Base-by-base conservation (phyloP, 2,888 invertebrate species). In the Charanyca ferruginea region DNA sequence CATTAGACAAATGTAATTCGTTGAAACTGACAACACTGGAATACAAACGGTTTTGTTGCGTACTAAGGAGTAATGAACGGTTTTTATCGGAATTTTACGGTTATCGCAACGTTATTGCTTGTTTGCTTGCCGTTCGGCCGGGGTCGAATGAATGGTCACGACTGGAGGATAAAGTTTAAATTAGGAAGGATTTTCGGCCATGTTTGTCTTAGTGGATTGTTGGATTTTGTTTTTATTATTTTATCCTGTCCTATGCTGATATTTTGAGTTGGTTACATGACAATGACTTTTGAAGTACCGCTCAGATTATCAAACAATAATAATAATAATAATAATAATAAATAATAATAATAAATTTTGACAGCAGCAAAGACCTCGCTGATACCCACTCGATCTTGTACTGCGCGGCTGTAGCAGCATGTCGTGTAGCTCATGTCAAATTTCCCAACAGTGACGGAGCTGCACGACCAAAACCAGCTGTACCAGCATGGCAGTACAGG, bases 21-120 rank as follows among this genome's bases (percentile, higher is more conserved):
- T 54, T 67, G 66, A 74, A 57, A 59, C 66, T 60, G 32, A 44
- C 63, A 76, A 64, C 60, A 64, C 42, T 63, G 60, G 59, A 62
- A 82, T 67, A 76, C 67, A 81, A 78, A 79, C 57, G 55, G 61
- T 62, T 76, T 73, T 66, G 70, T 82, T 77, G 66, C 25, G 54
- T 67, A 71, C 61, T 76, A 73, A 80, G 74, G 58, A 72, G 72
- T 81, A 75, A 70, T 78, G 77, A 79, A 69, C 62, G 66, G 48
- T 69, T 76, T 74, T 83, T 80, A 79, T 83, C 76, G 70, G 44
- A 67, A 69, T 71, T 79, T 80, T 79, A 79, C 75, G 78, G 68
- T 80, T 82, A 80, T 78, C 61, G 55, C 66, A 54, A 53, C 61
- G 41, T 70, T 71, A 77, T 61, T 65, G 60, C 62, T 65, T 80